Evolutionary conservation across 2,113 vertebrate species (phyloP).

Genomic region (Neodon shergylaensis): DNA sequence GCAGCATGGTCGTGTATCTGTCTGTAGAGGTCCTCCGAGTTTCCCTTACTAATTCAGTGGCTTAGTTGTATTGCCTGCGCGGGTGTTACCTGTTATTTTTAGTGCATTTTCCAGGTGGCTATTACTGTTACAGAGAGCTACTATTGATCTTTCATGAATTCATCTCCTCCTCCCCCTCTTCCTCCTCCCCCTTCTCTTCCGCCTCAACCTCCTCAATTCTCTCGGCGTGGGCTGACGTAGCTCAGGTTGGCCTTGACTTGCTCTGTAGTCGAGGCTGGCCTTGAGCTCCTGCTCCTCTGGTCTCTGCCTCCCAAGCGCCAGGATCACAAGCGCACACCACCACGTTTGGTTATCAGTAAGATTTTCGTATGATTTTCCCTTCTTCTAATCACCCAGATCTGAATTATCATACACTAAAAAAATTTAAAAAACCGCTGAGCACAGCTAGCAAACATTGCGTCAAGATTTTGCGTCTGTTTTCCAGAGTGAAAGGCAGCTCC

Average conservation of each 20-base stretch:
- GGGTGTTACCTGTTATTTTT: constrained; percentile 17
- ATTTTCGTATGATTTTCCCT: not conserved
- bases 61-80: not conserved
- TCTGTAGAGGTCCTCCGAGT: not conserved
- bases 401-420: not conserved
- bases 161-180: not conserved
- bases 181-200: too few relatives aligned
- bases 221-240: not conserved
- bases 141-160: constrained; percentile 49
- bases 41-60: not conserved
- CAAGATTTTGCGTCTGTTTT: not conserved
- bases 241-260: not conserved
- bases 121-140: constrained; percentile 16
- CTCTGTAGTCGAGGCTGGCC: not conserved
- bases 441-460: not conserved
- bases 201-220: not conserved
- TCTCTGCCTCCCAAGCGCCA: not conserved
- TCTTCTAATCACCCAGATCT: not conserved
- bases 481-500: not conserved
- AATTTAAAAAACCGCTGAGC: not conserved
- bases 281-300: not conserved
- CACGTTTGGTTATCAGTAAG: not conserved
- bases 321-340: not conserved
- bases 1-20: not conserved
- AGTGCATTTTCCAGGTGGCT: constrained; percentile 46